These are phyloP conservation scores for Timema podura DNA, from an alignment of 2,888 invertebrate species.

Conservation along the genomic window DNA sequence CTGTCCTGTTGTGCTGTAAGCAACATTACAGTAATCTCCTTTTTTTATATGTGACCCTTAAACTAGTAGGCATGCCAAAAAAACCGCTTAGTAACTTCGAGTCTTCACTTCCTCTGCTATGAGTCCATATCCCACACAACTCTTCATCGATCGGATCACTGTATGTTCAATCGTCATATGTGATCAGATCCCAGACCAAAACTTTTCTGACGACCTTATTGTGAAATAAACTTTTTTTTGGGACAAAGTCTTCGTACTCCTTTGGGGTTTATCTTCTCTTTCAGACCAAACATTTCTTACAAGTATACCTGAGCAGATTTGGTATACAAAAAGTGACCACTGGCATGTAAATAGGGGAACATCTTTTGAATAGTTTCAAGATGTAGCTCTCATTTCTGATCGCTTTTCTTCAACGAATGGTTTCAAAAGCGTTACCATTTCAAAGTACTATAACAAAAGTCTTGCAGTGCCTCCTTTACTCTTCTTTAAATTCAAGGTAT, in stretches of 20 bases:
- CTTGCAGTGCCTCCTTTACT: background rate
- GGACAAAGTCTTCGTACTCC: background rate
- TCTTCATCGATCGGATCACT: background rate
- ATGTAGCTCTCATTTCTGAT: background rate
- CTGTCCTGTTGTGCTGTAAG: background rate
- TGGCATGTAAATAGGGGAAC: no score
- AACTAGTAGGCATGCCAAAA: background rate
- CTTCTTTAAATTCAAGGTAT: background rate
- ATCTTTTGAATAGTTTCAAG: background rate
- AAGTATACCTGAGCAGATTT: conserved; percentile 2
- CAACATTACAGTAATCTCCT: background rate
- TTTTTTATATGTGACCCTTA: background rate
- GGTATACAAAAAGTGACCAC: background rate
- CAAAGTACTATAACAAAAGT: no score
- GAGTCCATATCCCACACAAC: background rate
- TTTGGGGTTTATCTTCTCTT: background rate
- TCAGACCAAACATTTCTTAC: background rate
- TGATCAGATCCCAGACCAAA: background rate
- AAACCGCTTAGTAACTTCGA: background rate
- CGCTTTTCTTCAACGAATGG: background rate
- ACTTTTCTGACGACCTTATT: background rate
- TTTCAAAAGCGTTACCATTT: background rate
- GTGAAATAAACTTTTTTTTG: background rate
- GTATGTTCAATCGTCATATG: background rate
- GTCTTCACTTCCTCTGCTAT: background rate